Evolutionary conservation across 1,140 invertebrate genomes (phyloP), one percentile per base, ranked within the genome.

Genomic region (Liolophura sinensis): DNA sequence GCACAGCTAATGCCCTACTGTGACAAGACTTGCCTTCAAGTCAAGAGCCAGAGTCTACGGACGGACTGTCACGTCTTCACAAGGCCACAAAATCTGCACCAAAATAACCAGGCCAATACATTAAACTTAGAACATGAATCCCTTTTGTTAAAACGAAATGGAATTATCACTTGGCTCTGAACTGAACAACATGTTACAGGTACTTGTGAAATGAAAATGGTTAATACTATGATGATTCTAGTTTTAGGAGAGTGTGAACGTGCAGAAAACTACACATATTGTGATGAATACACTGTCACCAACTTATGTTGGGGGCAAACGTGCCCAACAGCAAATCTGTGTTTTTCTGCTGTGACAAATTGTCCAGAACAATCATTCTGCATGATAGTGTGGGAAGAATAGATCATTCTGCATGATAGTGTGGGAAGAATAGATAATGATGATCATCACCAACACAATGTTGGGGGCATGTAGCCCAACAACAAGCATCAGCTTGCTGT

Each of bases 61-160:
- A 40, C 31, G 31, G 31, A 40, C 31, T 40, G 31, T 40, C 31
- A 40, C 31, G 31, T 40, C 31, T 40, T 40, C 31, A 40, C 9
- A 40, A 40, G 31, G 31, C 31, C 31, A 40, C 31, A 40, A 40
- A 40, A 40, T 40, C 31, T 40, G 31, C 31, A 57, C 12, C 51
- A n/a, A 54, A 24, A 24, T n/a, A 20, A 54, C 24, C 7, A 24
- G 16, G 55, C 55, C 55, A 57, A 57, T 24, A 18, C 20, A n/a
- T 20, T 27, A n/a, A 31, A 6, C n/a, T 54, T 24, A 24, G 31
- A 18, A 18, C 12, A 27, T 31, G 24, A 31, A 27, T 15, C 55
- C 18, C 64, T 64, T 58, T 70, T 73, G 71, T 75, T 68, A 75
- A 68, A 67, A 67, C 59, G 60, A 64, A 64, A 64, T 50, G 64